Base-by-base conservation (phyloP, 2,797 vertebrate genomes). In the Serranus cabrilla region DNA sequence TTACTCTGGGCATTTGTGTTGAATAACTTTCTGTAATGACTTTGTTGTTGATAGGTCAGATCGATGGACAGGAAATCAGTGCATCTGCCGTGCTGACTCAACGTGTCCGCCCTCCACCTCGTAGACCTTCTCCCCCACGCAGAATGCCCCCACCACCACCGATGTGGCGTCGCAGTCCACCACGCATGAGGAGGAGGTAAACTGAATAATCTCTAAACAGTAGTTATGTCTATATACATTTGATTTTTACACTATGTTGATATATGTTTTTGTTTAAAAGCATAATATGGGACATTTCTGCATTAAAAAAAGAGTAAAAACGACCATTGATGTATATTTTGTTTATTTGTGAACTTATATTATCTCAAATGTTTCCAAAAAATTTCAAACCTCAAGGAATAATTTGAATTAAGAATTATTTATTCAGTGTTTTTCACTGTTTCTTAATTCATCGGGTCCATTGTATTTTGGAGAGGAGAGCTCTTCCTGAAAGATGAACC, bases 21-120 rank as follows among this genome's bases (percentile, higher is more conserved):
- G 4, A 21, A 9, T 61, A 45, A 65, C n/a, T 25, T 4, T 60
- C 12, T 54, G 20, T 51, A 31, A 18, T 47, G 3, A 12, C 18
- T 42, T 0, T 67, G 2, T 23, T 1, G n/a, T 83, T 46, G 5
- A 42, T 21, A 98, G 98, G 98, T 82, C 98, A 99, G 80, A 98
- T 99, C 0, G 97, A 98, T 0, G 97, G 98, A 16, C 97, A 98
- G 91, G 97, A 98, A 92, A 97, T 99, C 87, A 97, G 96, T 0
- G 98, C 97, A 49, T 96, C 96, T 2, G 97, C 97, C 0, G 96
- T 99, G 61, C 90, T 99, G 83, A 87, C 97, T 16, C 98, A 96
- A 1, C 93, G 96, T 46, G 90, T 97, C 8, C 92, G 97, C 27
- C 96, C 94, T 13, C 81, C 91, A 0, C 96, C 95, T 7, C 97